Evolutionary conservation across 2,113 vertebrate species (phyloP), one percentile per base, ranked within the genome.

Genomic region (Stegastes partitus): DNA sequence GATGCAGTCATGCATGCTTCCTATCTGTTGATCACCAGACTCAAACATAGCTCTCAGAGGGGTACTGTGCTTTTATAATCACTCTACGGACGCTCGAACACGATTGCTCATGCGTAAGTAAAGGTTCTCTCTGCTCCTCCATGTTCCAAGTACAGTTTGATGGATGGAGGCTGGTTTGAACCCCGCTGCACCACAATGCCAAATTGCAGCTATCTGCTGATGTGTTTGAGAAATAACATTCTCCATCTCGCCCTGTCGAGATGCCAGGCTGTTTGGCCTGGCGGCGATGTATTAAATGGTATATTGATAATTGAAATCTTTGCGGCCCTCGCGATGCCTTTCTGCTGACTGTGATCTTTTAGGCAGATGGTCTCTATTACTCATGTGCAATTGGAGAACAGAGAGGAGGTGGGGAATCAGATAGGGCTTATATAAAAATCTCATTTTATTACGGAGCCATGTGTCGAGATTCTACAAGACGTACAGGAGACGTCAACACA

Each of bases 291-390:
- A 93, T 91, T 94, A 93, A 95, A 93, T 87, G 82, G 81, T 87
- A 90, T 92, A 93, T 93, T 93, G 91, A 93, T 93, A 93, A 94
- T 93, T 94, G 91, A 93, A 94, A 92, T 91, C 88, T 92, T 90
- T 53, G 73, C 63, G 34, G 81, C 47, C 66, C 80, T 63, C 11
- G 83, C 77, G 28, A 57, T 73, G 82, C 75, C 63, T 87, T 93
- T 93, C 74, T 92, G 92, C 93, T 95, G 94, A 95, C 87, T 72
- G 61, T 69, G 92, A 83, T 85, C 71, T 92, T 93, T 90, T 67
- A 70, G 81, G 88, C 90, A 92, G 91, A 93, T 92, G 85, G 88
- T 85, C 87, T 84, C 86, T 85, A 90, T 93, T 92, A 92, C 89
- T 93, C 86, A 91, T 85, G 75, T 86, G 84, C 51, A 77, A 84